Evolutionary conservation across 2,113 vertebrate genomes (phyloP), one percentile per base, ranked within the genome.

Genomic region (Speoplatyrhinus poulsoni): DNA sequence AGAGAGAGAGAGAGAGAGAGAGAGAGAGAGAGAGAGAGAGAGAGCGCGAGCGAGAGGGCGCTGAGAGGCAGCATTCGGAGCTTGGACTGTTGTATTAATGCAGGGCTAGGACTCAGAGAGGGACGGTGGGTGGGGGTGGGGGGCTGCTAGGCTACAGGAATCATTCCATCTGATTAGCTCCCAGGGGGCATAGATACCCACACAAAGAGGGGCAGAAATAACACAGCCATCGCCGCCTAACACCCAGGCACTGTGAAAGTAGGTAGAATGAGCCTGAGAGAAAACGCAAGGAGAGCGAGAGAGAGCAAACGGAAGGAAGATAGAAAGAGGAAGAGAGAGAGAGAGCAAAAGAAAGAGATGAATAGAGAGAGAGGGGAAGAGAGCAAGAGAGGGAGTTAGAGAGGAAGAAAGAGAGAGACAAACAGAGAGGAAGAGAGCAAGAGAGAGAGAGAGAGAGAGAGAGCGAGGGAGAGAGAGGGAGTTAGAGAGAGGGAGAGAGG

Each of bases 101-200:
- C 65, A 69, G 79, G 67, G 67, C 52, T 76, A 59, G 69, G 80
- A 77, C 70, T 72, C 76, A 70, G 77, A 67, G 61, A 63, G 79
- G 79, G 75, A 67, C 47, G 76, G 36, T 5, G 36, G 36, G 36
- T 41, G 36, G 36, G 36, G 36, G 36, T 13, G 4, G n/a, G 78
- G 12, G 65, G 81, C 77, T 80, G 73, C 61, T 80, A 13, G 55
- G 74, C 81, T 85, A 82, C 82, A 83, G 82, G 80, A 89, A 91
- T 87, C 83, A 90, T 90, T 90, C 87, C 71, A 86, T 86, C 82
- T 91, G 85, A 92, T 92, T 89, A 89, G 88, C 67, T 92, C 89
- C 90, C 84, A 66, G 62, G 84, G 79, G 89, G 80, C 65, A 81
- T 26, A 57, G 77, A 87, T 84, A 88, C 75, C 72, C 73, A 87